These are phyloP conservation scores for Monomorium pharaonis DNA, from an alignment of 1,140 invertebrate genomes.

Conservation along the genomic window DNA sequence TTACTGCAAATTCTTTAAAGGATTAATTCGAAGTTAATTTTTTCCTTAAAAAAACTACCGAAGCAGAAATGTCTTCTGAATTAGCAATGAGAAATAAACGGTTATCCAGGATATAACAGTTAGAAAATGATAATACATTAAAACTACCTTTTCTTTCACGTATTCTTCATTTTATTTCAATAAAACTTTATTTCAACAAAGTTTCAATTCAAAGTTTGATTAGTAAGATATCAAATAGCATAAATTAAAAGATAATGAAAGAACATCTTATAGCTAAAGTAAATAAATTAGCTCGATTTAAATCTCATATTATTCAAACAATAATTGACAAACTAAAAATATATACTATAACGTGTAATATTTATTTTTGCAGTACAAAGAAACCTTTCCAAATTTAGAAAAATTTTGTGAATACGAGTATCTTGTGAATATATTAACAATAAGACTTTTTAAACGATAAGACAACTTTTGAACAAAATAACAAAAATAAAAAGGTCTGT, in stretches of 20 bases:
- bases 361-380: neutral
- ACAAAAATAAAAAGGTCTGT: neutral
- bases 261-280: neutral
- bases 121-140: neutral
- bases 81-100: neutral
- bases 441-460: constrained; percentile 1
- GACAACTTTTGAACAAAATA: neutral
- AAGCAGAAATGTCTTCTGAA: neutral
- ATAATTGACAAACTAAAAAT: neutral
- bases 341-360: neutral
- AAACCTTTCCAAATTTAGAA: neutral
- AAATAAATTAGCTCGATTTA: neutral
- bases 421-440: neutral
- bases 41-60: neutral
- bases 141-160: neutral
- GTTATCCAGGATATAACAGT: neutral
- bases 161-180: neutral
- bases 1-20: neutral
- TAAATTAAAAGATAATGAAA: neutral
- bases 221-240: neutral
- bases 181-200: neutral
- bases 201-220: neutral
- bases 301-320: neutral
- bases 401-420: neutral
- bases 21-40: neutral